Evolutionary conservation across 2,888 invertebrate genomes (phyloP).

Genomic region (Norana najaformis): DNA sequence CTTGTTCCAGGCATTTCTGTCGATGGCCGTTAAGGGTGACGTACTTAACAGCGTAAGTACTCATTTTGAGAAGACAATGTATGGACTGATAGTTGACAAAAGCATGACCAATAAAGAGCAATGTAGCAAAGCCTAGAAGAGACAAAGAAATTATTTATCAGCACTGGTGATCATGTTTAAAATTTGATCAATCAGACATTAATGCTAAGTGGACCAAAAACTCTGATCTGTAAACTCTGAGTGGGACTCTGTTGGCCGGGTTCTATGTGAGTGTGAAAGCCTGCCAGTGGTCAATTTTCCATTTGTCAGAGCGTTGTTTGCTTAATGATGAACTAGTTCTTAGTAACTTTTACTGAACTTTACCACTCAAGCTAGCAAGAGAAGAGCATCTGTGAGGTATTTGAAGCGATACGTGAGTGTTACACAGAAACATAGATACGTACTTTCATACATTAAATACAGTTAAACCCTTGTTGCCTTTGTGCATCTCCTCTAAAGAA

Average conservation of each 20-base stretch:
- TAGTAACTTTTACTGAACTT: no score
- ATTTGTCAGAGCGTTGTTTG: no score
- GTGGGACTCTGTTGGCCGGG: neutral
- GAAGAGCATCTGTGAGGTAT: no score
- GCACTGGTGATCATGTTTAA: neutral
- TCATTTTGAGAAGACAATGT: neutral
- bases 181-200: neutral
- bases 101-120: constrained; percentile 16
- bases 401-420: no score
- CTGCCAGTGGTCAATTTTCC: neutral
- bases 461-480: no score
- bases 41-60: neutral
- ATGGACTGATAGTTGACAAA: neutral
- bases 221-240: neutral
- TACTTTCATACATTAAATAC: no score
- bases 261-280: neutral
- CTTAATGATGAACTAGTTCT: no score
- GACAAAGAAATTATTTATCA: neutral
- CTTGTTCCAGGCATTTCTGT: constrained; percentile 7
- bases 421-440: no score
- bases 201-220: neutral
- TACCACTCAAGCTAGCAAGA: no score
- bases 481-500: no score
- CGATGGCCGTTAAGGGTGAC: neutral
- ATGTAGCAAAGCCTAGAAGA: neutral